Evolutionary conservation across 1,140 invertebrate species (phyloP), one percentile per base, ranked within the genome.

Genomic region (Bombus confusus): DNA sequence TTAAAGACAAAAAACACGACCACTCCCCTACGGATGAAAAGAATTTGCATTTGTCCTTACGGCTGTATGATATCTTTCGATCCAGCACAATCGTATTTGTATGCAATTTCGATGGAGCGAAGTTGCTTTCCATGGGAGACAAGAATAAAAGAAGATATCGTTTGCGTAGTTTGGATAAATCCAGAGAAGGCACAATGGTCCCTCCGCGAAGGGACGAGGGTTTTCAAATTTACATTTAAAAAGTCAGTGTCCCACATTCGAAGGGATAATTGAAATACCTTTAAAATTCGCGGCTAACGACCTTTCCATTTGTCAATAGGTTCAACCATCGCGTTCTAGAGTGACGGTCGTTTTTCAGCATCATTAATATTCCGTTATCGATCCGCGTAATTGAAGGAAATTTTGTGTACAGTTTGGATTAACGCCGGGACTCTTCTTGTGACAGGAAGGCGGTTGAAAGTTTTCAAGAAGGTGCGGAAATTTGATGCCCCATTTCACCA

Each of bases 181-280:
- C 28, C 39, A 10, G 39, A 43, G 71, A 73, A 13, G n/a, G 18
- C 39, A 10, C 39, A 52, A 25, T 57, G 22, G 10, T 57, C 37
- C n/a, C 4, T 31, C 22, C 31, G 22, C 10, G 10, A 10, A 34
- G 3, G 3, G n/a, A 25, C 43, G 73, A 47, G 43, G 31, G 31
- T 52, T 52, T 34, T 52, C 31, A 9, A 57, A 77, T 77, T 64
- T 64, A 25, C 64, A 77, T 77, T 31, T 43, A 41, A 64, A 77
- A 64, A 28, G 47, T 52, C 43, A 18, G n/a, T 37, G 47, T 37
- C 22, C 47, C 73, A 52, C 18, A 75, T 34, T n/a, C 15, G 75
- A 9, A 12, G 15, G 8, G 25, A 64, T 3, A 15, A 77, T 77
- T 77, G 18, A 64, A 41, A 41, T 77, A 41, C 59, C 25, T 77